A percentile compares a stretch with the other conserved stretches of the same genome.
phyloP scores from a whole-genome alignment of 2,797 vertebrate genomes.

The Esox masquinongy region DNA sequence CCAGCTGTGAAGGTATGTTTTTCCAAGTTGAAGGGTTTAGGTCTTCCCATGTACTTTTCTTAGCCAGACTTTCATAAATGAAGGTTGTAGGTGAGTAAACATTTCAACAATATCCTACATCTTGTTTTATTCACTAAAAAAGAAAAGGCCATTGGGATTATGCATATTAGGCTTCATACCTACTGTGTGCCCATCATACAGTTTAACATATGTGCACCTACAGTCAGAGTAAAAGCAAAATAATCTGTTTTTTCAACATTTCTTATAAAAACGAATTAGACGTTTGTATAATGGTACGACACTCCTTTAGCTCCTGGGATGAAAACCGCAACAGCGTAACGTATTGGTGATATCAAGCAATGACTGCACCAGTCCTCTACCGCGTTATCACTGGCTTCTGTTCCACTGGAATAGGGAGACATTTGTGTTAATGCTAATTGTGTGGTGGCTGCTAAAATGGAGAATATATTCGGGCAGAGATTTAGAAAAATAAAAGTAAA shows the following conservation, averaged over 20 bases:
- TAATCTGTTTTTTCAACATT: not conserved
- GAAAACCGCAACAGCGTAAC: not conserved
- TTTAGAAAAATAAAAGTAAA: constrained; percentile 16
- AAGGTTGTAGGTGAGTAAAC: too few relatives aligned
- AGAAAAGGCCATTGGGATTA: too few relatives aligned
- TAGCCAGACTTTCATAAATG: too few relatives aligned
- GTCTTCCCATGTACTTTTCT: too few relatives aligned
- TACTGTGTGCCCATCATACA: not conserved
- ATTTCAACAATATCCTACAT: too few relatives aligned
- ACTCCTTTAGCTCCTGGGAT: not conserved
- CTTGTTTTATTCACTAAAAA: too few relatives aligned
- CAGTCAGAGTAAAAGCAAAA: not conserved
- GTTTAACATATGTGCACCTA: not conserved
- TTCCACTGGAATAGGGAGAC: constrained; percentile 1
- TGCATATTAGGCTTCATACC: too few relatives aligned
- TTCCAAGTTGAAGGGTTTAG: too few relatives aligned
- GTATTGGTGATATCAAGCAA: not conserved
- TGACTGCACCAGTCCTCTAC: not conserved
- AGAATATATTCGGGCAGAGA: constrained; percentile 9
- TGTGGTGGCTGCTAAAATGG: constrained; percentile 10
- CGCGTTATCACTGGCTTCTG: not conserved
- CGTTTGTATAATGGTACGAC: not conserved
- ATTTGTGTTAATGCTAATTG: constrained; percentile 18
- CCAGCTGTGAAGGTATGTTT: too few relatives aligned
- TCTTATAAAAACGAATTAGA: not conserved